Percentiles rank a stretch among this genome's conserved stretches.
phyloP scores from a whole-genome alignment of 1,140 invertebrate species.

The Cepaea nemoralis region DNA sequence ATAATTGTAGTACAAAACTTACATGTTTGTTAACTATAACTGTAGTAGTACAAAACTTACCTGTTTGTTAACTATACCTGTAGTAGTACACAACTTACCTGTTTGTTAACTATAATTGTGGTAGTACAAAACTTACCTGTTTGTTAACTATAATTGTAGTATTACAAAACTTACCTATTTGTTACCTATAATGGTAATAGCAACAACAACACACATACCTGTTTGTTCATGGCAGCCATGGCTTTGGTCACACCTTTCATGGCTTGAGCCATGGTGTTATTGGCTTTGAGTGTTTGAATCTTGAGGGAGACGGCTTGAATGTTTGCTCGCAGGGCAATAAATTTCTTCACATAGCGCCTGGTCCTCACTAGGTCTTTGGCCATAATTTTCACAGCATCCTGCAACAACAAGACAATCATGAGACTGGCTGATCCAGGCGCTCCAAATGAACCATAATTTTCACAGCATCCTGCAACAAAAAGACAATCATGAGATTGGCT shows the following conservation, averaged over 20 bases:
- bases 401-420: conserved; percentile 61
- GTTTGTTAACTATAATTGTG: too few relatives aligned
- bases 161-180: too few relatives aligned
- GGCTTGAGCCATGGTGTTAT: conserved; percentile 99
- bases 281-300: conserved; percentile 97
- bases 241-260: conserved; percentile 99
- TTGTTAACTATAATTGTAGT: too few relatives aligned
- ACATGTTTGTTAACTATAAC: too few relatives aligned
- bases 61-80: too few relatives aligned
- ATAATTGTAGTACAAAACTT: too few relatives aligned
- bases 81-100: too few relatives aligned
- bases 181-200: too few relatives aligned
- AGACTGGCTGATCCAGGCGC: too few relatives aligned
- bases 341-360: conserved; percentile 94
- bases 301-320: conserved; percentile 99
- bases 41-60: too few relatives aligned
- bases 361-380: conserved; percentile 98
- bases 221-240: conserved; percentile 97
- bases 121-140: too few relatives aligned
- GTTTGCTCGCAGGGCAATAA: conserved; percentile 99
- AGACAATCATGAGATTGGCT: too few relatives aligned
- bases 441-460: conserved; percentile 99
- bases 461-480: conserved; percentile 88
- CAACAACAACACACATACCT: conserved; percentile 73
- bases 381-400: conserved; percentile 99